A percentile compares a stretch with the other conserved stretches of the same genome.
Conservation (phyloP, 2,888 invertebrate genomes). For the Dynastes grantii region DNA sequence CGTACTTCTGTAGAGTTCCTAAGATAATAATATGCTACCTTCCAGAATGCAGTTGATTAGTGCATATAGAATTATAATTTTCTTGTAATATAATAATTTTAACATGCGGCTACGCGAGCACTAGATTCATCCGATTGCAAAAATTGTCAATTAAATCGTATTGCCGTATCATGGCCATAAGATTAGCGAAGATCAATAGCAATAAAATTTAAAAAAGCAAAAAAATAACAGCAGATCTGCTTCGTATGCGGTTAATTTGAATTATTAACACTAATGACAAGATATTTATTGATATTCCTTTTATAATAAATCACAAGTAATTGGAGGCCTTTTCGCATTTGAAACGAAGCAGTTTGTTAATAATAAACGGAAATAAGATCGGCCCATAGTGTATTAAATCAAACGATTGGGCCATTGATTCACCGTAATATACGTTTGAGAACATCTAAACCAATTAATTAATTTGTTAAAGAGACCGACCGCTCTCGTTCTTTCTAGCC, state of each 20-base stretch:
- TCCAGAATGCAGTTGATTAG: not conserved
- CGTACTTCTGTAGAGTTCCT: too few relatives aligned
- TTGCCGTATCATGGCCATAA: not conserved
- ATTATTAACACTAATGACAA: conserved; percentile 40
- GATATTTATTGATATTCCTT: conserved; percentile 39
- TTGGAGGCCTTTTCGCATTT: conserved; percentile 25
- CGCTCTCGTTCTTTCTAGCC: conserved; percentile 23
- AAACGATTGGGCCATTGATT: conserved; percentile 31
- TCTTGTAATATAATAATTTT: not conserved
- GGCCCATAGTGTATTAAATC: conserved; percentile 31
- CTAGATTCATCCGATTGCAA: not conserved
- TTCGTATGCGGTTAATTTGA: conserved; percentile 22
- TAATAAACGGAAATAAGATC: conserved; percentile 32
- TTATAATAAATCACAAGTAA: conserved; percentile 41
- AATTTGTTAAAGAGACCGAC: conserved; percentile 24
- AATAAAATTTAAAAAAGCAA: not conserved
- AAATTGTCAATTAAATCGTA: conserved; percentile 11
- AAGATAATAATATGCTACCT: too few relatives aligned
- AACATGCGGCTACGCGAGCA: not conserved
- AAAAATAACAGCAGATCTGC: not conserved
- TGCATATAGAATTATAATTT: not conserved
- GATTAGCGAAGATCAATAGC: conserved; percentile 1
- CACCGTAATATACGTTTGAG: conserved; percentile 26
- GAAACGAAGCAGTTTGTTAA: conserved; percentile 16
- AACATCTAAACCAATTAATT: conserved; percentile 40